Evolutionary conservation across 1,140 invertebrate species (phyloP).

Genomic region (Batillaria attramentaria): DNA sequence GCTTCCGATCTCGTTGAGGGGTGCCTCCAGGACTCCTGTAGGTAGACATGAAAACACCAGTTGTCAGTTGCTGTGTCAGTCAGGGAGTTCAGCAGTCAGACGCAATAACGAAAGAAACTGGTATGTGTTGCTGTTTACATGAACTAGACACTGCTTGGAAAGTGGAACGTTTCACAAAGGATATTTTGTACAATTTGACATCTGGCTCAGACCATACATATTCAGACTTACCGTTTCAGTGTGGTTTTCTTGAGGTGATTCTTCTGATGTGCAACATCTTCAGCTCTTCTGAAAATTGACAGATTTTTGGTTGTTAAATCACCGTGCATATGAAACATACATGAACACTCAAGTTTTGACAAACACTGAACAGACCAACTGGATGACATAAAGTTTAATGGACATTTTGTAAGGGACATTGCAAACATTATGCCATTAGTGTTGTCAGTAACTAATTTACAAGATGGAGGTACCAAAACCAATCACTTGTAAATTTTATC

Average conservation of each 20-base stretch:
- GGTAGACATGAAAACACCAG: neutral
- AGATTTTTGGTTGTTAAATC: too few relatives aligned
- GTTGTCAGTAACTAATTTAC: too few relatives aligned
- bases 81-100: neutral
- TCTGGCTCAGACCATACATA: too few relatives aligned
- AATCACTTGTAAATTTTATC: too few relatives aligned
- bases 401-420: too few relatives aligned
- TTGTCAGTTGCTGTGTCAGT: neutral
- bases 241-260: constrained; percentile 15
- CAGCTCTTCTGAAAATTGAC: constrained; percentile 15
- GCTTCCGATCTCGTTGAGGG: constrained; percentile 38
- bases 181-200: neutral
- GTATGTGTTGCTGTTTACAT: neutral
- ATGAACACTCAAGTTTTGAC: too few relatives aligned
- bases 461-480: too few relatives aligned
- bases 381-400: too few relatives aligned
- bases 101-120: neutral
- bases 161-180: too few relatives aligned
- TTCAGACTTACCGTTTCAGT: constrained; percentile 21
- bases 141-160: neutral
- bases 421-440: too few relatives aligned
- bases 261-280: constrained; percentile 20
- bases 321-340: too few relatives aligned
- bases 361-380: too few relatives aligned
- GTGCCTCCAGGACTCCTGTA: constrained; percentile 53